Evolutionary conservation across 2,113 vertebrate species (phyloP), one percentile per base, ranked within the genome.

Genomic region (Electrona antarctica): DNA sequence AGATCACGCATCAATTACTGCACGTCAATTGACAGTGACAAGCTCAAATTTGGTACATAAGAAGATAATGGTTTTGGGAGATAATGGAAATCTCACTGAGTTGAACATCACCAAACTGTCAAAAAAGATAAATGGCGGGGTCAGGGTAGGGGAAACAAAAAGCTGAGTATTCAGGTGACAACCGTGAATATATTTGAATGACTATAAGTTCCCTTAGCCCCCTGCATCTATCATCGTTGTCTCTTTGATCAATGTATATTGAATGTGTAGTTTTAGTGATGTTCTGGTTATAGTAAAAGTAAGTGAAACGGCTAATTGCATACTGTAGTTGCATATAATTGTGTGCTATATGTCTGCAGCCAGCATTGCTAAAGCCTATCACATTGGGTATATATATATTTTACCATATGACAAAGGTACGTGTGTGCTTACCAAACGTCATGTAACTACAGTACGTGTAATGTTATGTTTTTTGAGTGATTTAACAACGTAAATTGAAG

Each of bases 61-160:
- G 71, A 76, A 85, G 89, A 80, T 90, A 91, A 91, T 91, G 61
- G 87, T 81, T 41, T 74, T 48, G 50, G 52, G 73, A 89, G 90
- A 91, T 92, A 87, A 91, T 91, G 86, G 85, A 82, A 81, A 90
- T 89, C 71, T 89, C 69, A 61, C 71, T 29, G 58, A 64, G 77
- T 28, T 61, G 64, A 76, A 76, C 55, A 71, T 65, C 54, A 68
- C 76, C 81, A 78, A 76, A 77, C 66, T 88, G 89, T 92, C 92
- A 92, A 85, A 90, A 69, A 91, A 93, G 91, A 94, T 91, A 89
- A 93, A 94, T 93, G 82, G 67, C 68, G 13, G 57, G 89, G 88
- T 90, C 90, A 84, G 33, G 74, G 55, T 55, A 62, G 62, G 76
- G 82, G 71, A 71, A 73, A 77, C 73, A 76, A 83, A 86, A 69